Base-by-base conservation (phyloP, 2,888 invertebrate species). In the Iselma pallidipennis region DNA sequence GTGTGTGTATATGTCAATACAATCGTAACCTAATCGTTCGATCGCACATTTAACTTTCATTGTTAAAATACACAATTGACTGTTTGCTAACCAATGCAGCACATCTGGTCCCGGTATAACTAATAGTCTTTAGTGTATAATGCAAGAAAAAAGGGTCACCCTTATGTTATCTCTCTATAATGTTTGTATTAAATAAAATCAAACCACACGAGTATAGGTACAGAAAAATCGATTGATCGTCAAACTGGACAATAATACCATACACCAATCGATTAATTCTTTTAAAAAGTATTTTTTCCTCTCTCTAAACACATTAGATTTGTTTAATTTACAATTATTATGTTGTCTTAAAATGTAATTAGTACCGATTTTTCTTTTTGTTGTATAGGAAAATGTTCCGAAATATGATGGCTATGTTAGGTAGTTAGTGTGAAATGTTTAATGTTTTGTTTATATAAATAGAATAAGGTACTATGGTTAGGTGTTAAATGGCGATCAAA, bases 31-130 rank as follows among this genome's bases (percentile, higher is more conserved):
- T 80, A 80, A 80, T 80, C 80, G 78, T 76, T 74, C 77, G 78
- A 79, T 79, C 80, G 77, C 76, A 77, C 79, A 78, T 80, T 80
- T 80, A 80, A 80, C 80, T 80, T 80, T 80, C 79, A 78, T 80
- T 80, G 79, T 79, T 74, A 68, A 71, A 72, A 74, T 73, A 74
- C 76, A 79, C 78, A 80, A 79, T 37, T 79, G 78, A 74, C 76
- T 78, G 73, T 73, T 78, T 80, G 76, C 77, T 76, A 77, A 79
- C 76, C 77, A 75, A 74, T 73, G 74, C 76, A 75, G 78, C 79
- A 80, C 80, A 80, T 79, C 80, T 80, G 80, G 78, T 78, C 74
- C 74, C n/a, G n/a, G n/a, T 73, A 74, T 68, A 67, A 65, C 61
- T 71, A 72, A 70, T 70, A 68, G 71, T 69, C 68, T 56, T 49